These are phyloP conservation scores for Castor canadensis DNA, from an alignment of 2,113 vertebrate genomes.

Conservation along the genomic window DNA sequence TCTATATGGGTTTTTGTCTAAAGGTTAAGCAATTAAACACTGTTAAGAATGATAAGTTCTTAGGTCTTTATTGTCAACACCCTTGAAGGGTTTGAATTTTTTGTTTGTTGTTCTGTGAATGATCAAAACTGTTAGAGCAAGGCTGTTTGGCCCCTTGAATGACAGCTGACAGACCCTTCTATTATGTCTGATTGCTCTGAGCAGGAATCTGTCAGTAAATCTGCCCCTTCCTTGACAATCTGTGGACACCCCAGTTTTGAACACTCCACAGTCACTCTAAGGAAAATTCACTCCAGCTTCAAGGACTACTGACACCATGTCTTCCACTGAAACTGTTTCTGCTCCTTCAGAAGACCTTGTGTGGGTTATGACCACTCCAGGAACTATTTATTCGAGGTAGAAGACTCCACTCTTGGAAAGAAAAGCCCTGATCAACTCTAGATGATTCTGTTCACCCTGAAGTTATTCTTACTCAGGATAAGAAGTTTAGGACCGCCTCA, in stretches of 20 bases:
- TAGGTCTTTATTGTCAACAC: no score
- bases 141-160: background rate
- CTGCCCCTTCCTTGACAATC: no score
- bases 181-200: background rate
- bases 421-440: no score
- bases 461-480: background rate
- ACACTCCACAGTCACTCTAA: no score
- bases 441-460: background rate
- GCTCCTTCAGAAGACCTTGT: no score
- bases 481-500: background rate
- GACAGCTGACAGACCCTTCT: background rate
- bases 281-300: background rate
- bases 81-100: no score
- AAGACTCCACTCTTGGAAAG: no score
- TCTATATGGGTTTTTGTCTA: background rate
- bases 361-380: background rate
- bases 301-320: background rate
- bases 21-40: background rate
- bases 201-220: background rate
- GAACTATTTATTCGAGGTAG: no score
- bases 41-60: background rate
- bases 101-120: background rate
- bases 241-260: background rate
- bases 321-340: background rate
- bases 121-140: background rate